Percentiles rank a stretch among this genome's conserved stretches.
phyloP scores from a whole-genome alignment of 2,888 invertebrate genomes.

The Stenolophus ochropezus region DNA sequence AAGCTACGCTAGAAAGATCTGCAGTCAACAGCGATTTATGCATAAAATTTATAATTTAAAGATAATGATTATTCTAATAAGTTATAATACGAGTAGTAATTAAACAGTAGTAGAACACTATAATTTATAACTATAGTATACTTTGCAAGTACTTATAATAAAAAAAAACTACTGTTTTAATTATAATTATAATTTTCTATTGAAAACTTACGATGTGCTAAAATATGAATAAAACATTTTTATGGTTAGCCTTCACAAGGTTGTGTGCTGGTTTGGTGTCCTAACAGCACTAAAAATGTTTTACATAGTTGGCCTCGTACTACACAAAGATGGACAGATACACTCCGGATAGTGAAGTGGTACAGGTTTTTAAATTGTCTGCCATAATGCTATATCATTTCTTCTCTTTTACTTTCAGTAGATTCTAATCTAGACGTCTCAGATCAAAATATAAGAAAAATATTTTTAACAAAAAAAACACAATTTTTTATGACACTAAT shows the following conservation, averaged over 20 bases:
- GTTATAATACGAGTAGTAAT: constrained; percentile 8
- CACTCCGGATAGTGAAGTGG: background rate
- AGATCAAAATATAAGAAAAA: too few species aligned
- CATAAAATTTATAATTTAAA: constrained; percentile 16
- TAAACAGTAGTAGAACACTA: constrained; percentile 27
- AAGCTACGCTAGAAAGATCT: constrained; percentile 5
- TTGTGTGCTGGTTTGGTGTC: background rate
- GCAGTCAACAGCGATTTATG: constrained; percentile 1
- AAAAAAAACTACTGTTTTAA: constrained; percentile 12
- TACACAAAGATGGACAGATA: background rate
- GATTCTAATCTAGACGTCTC: too few species aligned
- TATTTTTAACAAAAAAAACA: too few species aligned
- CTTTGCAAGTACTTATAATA: constrained; percentile 12
- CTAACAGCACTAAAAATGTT: background rate
- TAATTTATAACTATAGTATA: constrained; percentile 6
- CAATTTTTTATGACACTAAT: too few species aligned
- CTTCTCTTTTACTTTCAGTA: background rate
- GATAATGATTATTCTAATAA: constrained; percentile 25
- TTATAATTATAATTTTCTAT: constrained; percentile 29
- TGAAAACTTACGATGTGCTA: constrained; percentile 16
- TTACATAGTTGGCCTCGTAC: background rate
- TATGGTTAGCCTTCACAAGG: background rate
- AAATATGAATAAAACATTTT: constrained; percentile 4
- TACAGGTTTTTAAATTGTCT: background rate
- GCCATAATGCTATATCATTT: background rate